These are phyloP conservation scores for Lasaia peninsularis DNA, from an alignment of 1,140 invertebrate species.

Conservation along the genomic window DNA sequence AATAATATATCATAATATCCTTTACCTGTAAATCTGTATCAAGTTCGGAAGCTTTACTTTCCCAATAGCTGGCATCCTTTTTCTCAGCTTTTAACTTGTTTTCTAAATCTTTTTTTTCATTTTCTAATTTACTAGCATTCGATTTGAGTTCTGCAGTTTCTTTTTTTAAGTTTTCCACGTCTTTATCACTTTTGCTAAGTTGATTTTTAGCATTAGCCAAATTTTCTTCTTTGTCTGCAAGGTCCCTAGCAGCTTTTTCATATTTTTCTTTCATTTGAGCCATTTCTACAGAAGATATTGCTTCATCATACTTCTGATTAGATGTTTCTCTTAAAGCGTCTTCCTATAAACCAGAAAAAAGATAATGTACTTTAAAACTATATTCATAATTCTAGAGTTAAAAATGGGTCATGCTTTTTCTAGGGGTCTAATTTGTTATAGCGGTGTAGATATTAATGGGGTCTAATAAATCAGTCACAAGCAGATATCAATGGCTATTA, in stretches of 20 bases:
- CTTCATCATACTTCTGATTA: slow-evolving; percentile 74
- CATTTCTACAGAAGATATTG: slow-evolving; percentile 75
- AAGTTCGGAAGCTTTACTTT: slow-evolving; percentile 79
- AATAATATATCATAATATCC: not conserved
- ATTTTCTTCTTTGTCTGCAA: slow-evolving; percentile 65
- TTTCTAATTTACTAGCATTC: slow-evolving; percentile 82
- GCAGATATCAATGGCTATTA: no score
- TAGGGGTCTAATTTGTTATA: no score
- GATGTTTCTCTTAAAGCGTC: slow-evolving; percentile 72
- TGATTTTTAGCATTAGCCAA: slow-evolving; percentile 49
- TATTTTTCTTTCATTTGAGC: slow-evolving; percentile 75
- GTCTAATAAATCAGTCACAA: no score
- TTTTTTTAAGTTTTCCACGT: slow-evolving; percentile 73
- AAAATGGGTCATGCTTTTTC: slow-evolving; percentile 14
- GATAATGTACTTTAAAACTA: not conserved
- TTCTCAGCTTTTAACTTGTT: slow-evolving; percentile 77
- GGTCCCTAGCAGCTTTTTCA: slow-evolving; percentile 57
- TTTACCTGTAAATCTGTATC: slow-evolving; percentile 81
- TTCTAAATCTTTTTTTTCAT: slow-evolving; percentile 77
- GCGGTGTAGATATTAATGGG: no score
- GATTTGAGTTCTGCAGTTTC: slow-evolving; percentile 76
- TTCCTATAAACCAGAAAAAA: slow-evolving; percentile 55
- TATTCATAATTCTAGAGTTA: not conserved
- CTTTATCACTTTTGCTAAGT: slow-evolving; percentile 54
- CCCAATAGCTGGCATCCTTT: slow-evolving; percentile 78